Evolutionary conservation across 2,888 invertebrate species (phyloP).

Genomic region (Pecten maximus): DNA sequence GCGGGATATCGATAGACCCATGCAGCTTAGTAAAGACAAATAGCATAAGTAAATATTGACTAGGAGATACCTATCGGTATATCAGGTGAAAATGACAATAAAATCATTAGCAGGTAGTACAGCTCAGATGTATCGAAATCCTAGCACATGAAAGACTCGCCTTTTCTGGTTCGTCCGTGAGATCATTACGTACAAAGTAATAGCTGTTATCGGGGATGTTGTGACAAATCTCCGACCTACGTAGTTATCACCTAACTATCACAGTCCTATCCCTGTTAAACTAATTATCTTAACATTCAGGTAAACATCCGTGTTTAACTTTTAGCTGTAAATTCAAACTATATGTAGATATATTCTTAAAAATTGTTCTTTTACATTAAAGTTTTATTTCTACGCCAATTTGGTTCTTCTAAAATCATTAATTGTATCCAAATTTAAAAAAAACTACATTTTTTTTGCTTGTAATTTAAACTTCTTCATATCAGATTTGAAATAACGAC

Average conservation of each 20-base stretch:
- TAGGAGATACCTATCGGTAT: background rate
- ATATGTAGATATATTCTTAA: too few species aligned
- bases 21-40: slow-evolving; percentile 32
- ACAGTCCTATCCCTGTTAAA: background rate
- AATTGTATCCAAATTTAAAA: too few species aligned
- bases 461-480: too few species aligned
- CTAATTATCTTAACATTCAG: background rate
- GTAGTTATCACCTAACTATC: too few species aligned
- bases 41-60: slow-evolving; percentile 28
- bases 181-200: background rate
- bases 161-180: background rate
- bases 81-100: slow-evolving; percentile 29
- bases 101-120: background rate
- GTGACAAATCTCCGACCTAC: too few species aligned
- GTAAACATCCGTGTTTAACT: background rate
- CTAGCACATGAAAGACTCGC: background rate
- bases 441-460: too few species aligned
- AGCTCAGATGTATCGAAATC: background rate
- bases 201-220: background rate
- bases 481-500: too few species aligned
- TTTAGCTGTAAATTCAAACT: too few species aligned
- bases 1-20: background rate
- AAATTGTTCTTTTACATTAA: too few species aligned
- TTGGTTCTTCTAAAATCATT: too few species aligned
- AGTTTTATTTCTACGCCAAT: too few species aligned